Base-by-base conservation (phyloP, 2,797 vertebrate species). In the Crossoptilon crossoptilon region DNA sequence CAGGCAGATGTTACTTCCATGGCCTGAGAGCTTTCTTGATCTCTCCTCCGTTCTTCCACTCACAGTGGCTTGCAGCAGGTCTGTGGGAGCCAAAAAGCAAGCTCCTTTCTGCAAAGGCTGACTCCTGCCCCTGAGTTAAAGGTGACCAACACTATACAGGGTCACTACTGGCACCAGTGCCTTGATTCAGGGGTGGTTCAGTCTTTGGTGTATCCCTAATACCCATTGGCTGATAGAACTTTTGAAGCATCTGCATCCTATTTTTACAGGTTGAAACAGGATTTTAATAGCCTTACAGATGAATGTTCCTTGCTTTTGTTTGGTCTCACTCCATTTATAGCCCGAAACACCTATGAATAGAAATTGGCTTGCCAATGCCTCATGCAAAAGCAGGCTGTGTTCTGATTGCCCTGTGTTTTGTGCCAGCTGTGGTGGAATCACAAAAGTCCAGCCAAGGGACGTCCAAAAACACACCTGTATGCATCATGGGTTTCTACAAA, bases 311-410 rank as follows among this genome's bases (percentile, higher is more conserved):
- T 43, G 39, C 43, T 78, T 55, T 41, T 72, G n/a, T 31, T 29
- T 48, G 43, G 26, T 58, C 43, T 21, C 84, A 29, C 35, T 79
- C 39, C n/a, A 78, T 4, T n/a, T 73, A 15, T 23, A 27, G n/a
- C 12, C 26, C 39, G 51, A 82, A 53, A 69, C 33, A 3, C 24
- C 24, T 31, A 4, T 2, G 10, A 4, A 1, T 64, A 72, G 48
- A 39, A 81, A 81, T 6, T 21, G 8, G 14, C 37, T 84, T 41
- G 59, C 27, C 63, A 56, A 6, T 60, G 27, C 17, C 43, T 41
- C 14, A 37, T 1, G 3, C 8, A 88, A 46, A 73, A 56, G 11
- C 0, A 1, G 23, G 24, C 37, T 3, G 0, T 22, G 29, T 59
- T 91, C 89, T 78, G 31, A 77, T 49, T 24, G 37, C 16, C 19